Evolutionary conservation across 2,888 invertebrate genomes (phyloP).

Genomic region (Aleiodes testaceus): DNA sequence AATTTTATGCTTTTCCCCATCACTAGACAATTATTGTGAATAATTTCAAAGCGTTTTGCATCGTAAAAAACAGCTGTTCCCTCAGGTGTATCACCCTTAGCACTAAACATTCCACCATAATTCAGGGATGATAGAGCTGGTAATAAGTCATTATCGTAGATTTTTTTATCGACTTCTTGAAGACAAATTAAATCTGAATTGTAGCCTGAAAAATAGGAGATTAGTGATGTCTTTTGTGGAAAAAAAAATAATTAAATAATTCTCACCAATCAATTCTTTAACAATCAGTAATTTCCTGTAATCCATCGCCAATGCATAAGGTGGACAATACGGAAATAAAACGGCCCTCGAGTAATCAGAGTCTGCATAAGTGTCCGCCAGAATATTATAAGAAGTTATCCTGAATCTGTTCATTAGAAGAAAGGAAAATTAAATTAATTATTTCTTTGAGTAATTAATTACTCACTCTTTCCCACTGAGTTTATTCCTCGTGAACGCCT

Average conservation of each 20-base stretch:
- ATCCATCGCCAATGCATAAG: constrained; percentile 85
- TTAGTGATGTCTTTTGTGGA: too few species aligned
- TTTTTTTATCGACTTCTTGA: constrained; percentile 92
- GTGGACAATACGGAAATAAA: constrained; percentile 89
- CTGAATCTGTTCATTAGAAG: constrained; percentile 77
- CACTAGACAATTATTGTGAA: constrained; percentile 76
- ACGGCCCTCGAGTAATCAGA: constrained; percentile 83
- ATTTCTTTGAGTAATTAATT: constrained; percentile 46
- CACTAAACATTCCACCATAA: constrained; percentile 78
- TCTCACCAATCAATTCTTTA: constrained; percentile 86
- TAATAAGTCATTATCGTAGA: constrained; percentile 81
- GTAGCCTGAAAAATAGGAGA: constrained; percentile 87
- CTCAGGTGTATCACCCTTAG: constrained; percentile 85
- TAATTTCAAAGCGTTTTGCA: constrained; percentile 79
- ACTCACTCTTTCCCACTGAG: constrained; percentile 76
- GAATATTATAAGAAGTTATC: constrained; percentile 90
- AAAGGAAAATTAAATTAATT: constrained; percentile 56
- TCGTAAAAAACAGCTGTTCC: constrained; percentile 88
- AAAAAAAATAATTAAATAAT: background rate
- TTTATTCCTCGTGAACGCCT: constrained; percentile 79
- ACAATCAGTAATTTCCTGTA: constrained; percentile 90
- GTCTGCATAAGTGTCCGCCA: constrained; percentile 94
- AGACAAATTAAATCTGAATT: constrained; percentile 92
- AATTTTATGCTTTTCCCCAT: constrained; percentile 77
- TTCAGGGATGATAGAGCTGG: constrained; percentile 77